A percentile compares a stretch with the other conserved stretches of the same genome.
These are phyloP conservation scores for Leptocoma aspasia DNA, from an alignment of 2,113 vertebrate species.

Conservation along the genomic window DNA sequence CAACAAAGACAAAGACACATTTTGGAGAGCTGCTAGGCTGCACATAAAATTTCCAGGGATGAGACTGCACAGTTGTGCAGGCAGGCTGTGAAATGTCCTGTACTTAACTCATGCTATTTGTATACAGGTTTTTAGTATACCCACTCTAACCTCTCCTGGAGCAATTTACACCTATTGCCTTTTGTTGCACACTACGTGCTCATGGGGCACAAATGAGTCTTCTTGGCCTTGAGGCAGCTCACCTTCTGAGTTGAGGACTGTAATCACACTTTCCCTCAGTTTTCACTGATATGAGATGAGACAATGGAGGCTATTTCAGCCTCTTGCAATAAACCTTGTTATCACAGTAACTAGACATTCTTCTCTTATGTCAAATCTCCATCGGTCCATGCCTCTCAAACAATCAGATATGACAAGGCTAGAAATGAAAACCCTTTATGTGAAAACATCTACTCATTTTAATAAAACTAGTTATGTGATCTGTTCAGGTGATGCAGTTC, in stretches of 20 bases:
- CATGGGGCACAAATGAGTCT: neutral
- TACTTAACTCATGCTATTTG: neutral
- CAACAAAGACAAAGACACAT: rapidly evolving
- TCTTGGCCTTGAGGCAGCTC: neutral
- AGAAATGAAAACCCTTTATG: neutral
- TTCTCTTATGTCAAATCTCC: neutral
- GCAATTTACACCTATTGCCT: neutral
- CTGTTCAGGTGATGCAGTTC: neutral
- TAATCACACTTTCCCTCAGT: neutral
- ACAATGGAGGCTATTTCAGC: neutral
- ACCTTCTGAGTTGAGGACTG: neutral
- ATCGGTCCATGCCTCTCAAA: neutral
- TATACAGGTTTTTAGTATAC: neutral
- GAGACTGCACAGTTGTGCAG: rapidly evolving
- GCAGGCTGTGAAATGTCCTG: neutral
- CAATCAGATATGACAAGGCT: neutral
- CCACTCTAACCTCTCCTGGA: neutral
- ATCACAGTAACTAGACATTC: neutral
- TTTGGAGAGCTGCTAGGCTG: neutral
- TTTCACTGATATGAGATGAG: neutral
- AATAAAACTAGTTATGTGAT: neutral
- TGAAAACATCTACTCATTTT: neutral
- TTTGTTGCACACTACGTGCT: rapidly evolving
- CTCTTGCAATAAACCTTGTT: neutral
- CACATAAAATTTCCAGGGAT: neutral